phyloP scores from a whole-genome alignment of 2,888 invertebrate species.

The Lochmaea crataegi region DNA sequence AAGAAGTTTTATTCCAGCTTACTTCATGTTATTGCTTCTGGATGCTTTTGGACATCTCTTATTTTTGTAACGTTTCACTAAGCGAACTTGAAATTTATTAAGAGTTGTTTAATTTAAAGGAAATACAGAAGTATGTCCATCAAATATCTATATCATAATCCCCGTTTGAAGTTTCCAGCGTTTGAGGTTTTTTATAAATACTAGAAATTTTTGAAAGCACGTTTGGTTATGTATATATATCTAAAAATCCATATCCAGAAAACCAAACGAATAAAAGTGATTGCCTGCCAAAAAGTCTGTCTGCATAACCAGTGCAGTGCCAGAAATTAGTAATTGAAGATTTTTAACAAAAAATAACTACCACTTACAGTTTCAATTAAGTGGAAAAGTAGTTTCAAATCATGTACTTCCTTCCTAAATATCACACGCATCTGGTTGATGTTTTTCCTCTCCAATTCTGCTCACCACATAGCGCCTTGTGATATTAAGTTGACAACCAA shows the following conservation, averaged over 20 bases:
- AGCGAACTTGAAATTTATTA: no score
- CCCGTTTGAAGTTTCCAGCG: slow-evolving; percentile 34
- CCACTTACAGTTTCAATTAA: neutral
- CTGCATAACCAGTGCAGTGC: slow-evolving; percentile 11
- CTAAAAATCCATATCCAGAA: slow-evolving; percentile 40
- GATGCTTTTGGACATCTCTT: no score
- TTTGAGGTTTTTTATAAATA: slow-evolving; percentile 44
- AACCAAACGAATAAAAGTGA: slow-evolving; percentile 39
- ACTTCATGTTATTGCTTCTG: no score
- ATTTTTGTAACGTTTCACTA: no score
- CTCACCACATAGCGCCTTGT: no score
- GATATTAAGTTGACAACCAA: no score
- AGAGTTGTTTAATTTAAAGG: neutral
- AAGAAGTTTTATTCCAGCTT: no score
- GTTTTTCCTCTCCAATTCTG: no score
- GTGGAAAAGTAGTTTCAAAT: neutral
- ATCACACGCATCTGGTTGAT: no score
- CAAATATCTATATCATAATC: slow-evolving; percentile 23
- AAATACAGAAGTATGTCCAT: slow-evolving; percentile 6
- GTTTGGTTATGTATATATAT: slow-evolving; percentile 27
- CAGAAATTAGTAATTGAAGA: no score
- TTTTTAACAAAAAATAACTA: neutral
- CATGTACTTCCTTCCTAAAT: no score
- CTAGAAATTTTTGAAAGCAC: slow-evolving; percentile 39
- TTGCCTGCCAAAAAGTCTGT: slow-evolving; percentile 38